Evolutionary conservation across 2,888 invertebrate genomes (phyloP).

Genomic region (Enoplolaimus lenunculus): DNA sequence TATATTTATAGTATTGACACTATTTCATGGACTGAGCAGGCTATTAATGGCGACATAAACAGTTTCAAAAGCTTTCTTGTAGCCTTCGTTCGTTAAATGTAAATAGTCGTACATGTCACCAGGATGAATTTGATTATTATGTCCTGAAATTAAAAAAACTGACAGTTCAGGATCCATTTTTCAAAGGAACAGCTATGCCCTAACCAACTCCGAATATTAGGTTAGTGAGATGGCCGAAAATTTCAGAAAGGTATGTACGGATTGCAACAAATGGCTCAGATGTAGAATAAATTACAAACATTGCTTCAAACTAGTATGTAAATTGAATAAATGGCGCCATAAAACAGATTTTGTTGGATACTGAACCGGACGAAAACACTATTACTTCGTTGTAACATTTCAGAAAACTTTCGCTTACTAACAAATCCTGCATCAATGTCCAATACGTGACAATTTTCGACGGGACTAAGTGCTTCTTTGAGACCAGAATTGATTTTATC

Average conservation of each 20-base stretch:
- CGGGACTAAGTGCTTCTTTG: constrained; percentile 51
- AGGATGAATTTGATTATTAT: constrained; percentile 59
- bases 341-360: no score
- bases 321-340: no score
- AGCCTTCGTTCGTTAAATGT: constrained; percentile 68
- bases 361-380: no score
- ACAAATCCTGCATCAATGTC: constrained; percentile 63
- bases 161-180: no score
- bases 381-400: no score
- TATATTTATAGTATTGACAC: neutral
- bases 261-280: neutral
- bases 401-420: no score
- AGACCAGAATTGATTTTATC: constrained; percentile 59
- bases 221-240: neutral
- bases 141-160: constrained; percentile 49
- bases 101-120: constrained; percentile 83
- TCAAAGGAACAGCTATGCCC: neutral
- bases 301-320: no score
- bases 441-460: constrained; percentile 58
- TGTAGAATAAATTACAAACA: no score
- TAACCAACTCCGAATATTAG: no score
- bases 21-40: constrained; percentile 14
- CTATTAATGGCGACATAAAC: constrained; percentile 15
- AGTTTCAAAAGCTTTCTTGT: constrained; percentile 60
- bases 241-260: neutral